Base-by-base conservation (phyloP, 2,113 vertebrate species). In the Rostratula benghalensis region DNA sequence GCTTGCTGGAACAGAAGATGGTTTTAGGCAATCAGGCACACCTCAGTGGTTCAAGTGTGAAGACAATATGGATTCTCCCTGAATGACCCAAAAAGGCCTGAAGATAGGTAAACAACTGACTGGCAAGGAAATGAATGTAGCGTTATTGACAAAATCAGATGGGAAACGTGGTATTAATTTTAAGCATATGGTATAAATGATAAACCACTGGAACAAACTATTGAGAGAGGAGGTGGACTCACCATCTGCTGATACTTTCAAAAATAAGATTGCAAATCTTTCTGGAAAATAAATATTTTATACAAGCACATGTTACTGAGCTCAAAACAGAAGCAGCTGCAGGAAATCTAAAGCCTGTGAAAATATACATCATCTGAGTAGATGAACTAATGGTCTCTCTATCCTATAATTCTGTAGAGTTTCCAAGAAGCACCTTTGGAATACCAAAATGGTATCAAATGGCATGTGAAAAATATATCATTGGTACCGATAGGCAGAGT, bases 131-230 rank as follows among this genome's bases (percentile, higher is more conserved):
- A 89, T 73, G 22, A 91, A 61, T 28, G 45, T 46, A 57, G 48
- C 17, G 83, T 87, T 82, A 87, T 5, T 89, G 48, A 73, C 15
- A 69, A 93, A 95, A 87, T 94, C 70, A 93, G 41, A 95, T 90
- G 50, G 84, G 70, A 94, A 95, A 89, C 69, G 41, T 87, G 84
- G 28, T 37, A 93, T 91, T 94, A 89, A 87, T 96, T 91, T 95
- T 85, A 87, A 94, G 59, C 91, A 94, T 96, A 95, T 74, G 91
- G 91, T 64, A 71, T 82, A 81, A 95, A 85, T 77, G 63, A 95
- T 87, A 90, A 95, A 96, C 95, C 94, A 83, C 96, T 97, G 95
- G 91, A 95, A 94, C 74, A 87, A 96, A 94, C 53, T 93, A 73
- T 43, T 95, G 41, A 91, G 57, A 73, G 61, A 94, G 43, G 80